A percentile compares a stretch with the other conserved stretches of the same genome.
phyloP scores from a whole-genome alignment of 2,888 invertebrate species.

The Silvanus unidentatus region DNA sequence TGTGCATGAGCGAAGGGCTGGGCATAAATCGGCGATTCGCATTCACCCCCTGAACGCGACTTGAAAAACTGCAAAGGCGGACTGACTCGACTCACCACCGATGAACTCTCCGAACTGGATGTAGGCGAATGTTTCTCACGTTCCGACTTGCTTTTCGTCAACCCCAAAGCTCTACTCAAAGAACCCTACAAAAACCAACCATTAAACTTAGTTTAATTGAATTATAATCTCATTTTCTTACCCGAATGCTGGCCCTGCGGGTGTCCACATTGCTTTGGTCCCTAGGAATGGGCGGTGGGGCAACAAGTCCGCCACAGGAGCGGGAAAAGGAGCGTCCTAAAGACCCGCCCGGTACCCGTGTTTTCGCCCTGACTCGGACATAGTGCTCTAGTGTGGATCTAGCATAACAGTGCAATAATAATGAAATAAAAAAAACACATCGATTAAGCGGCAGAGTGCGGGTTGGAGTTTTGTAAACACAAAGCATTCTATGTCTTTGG shows the following conservation, averaged over 20 bases:
- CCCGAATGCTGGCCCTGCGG: constrained; percentile 55
- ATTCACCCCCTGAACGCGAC: constrained; percentile 42
- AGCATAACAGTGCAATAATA: constrained; percentile 35
- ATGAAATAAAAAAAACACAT: constrained; percentile 38
- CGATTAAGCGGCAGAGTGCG: constrained; percentile 35
- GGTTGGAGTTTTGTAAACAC: constrained; percentile 26
- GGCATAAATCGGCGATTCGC: constrained; percentile 41
- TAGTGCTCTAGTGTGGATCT: constrained; percentile 51
- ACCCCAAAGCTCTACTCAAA: constrained; percentile 64
- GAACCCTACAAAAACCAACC: constrained; percentile 59
- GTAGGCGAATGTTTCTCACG: constrained; percentile 60
- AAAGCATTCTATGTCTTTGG: constrained; percentile 41
- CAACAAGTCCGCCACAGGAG: constrained; percentile 56
- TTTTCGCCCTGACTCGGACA: constrained; percentile 56
- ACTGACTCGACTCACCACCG: constrained; percentile 51
- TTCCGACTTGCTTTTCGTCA: constrained; percentile 37
- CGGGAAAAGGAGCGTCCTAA: constrained; percentile 61
- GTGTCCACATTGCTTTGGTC: constrained; percentile 51
- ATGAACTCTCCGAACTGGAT: constrained; percentile 60
- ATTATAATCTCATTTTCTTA: no score
- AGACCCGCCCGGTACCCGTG: constrained; percentile 59
- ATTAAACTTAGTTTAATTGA: background rate
- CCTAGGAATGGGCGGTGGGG: constrained; percentile 33
- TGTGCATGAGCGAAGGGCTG: constrained; percentile 33
- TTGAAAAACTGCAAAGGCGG: constrained; percentile 47